Evolutionary conservation across 1,140 invertebrate genomes (phyloP).

Genomic region (Gryllus bimaculatus): DNA sequence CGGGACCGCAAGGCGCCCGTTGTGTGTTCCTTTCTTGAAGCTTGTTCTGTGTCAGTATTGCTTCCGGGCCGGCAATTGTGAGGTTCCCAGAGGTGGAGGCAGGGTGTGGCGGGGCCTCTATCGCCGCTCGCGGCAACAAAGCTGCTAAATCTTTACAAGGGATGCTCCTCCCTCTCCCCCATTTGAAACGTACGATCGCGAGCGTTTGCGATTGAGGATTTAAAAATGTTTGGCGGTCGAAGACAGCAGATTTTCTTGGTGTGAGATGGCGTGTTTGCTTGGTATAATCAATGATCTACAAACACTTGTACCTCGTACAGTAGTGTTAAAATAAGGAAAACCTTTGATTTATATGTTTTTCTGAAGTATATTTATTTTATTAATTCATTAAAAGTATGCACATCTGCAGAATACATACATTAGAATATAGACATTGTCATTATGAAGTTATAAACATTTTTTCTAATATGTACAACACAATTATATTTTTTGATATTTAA

Average conservation of each 20-base stretch:
- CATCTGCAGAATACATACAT: too few species aligned
- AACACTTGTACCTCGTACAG: too few species aligned
- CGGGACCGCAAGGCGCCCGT: background rate
- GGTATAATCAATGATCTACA: too few species aligned
- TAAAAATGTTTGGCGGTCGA: background rate
- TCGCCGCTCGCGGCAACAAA: background rate
- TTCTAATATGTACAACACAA: too few species aligned
- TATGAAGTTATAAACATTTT: too few species aligned
- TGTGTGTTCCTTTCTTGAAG: background rate
- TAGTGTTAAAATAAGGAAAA: too few species aligned
- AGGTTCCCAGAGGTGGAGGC: background rate
- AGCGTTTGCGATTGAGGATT: background rate
- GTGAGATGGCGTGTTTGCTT: too few species aligned
- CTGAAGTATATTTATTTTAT: too few species aligned
- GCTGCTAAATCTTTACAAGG: background rate
- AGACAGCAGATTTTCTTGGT: background rate
- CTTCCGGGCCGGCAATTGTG: background rate
- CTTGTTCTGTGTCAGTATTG: conserved; percentile 4
- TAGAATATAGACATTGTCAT: too few species aligned
- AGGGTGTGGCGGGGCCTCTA: background rate
- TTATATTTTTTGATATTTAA: too few species aligned
- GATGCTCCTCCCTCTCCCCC: background rate
- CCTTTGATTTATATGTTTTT: too few species aligned
- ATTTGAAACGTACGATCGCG: background rate
- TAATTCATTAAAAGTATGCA: too few species aligned